Base-by-base conservation (phyloP, 2,797 vertebrate genomes). In the Micropoecilia bifurca region DNA sequence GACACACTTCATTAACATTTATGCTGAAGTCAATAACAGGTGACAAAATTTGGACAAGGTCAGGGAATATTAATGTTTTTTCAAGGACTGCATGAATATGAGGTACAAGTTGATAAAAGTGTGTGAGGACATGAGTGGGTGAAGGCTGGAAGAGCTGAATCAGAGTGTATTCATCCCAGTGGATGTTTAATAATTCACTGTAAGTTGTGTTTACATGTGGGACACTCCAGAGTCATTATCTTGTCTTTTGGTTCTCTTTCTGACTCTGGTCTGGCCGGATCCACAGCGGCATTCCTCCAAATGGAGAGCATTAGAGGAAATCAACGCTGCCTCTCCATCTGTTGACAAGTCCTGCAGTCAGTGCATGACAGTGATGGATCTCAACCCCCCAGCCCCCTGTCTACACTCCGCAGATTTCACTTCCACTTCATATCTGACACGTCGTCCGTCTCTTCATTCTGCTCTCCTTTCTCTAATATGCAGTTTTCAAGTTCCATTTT, bases 301-400 rank as follows among this genome's bases (percentile, higher is more conserved):
- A 10, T 83, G 80, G 75, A 89, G 80, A 71, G 80, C 85, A 91
- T 92, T 85, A 91, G 83, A 76, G 73, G 83, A 50, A 83, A 90
- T 89, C 82, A 61, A 85, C 36, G 69, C 85, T 79, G 68, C 79
- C 87, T 87, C 78, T 87, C 78, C 39, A n/a, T 85, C 76, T 86
- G 72, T 85, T 91, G 92, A 91, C 91, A 90, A 92, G 90, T 88
- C 36, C 82, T 89, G 84, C 90, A 83, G 86, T 86, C 72, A 79
- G 81, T 33, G 71, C 59, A 73, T 80, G 92, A 92, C 91, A 93
- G 85, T 92, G 92, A 95, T 92, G 91, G 80, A 93, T 86, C 82
- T 3, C 20, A 4, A 39, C 20, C 48, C 2, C 6, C 46, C 39
- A 6, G n/a, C 16, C 6, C 46, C 41, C 68, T 71, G 53, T 81